Evolutionary conservation across 37 sponge, comb jelly and placozoan species (phyloP).

Genomic region (Chondrosia reniformis): DNA sequence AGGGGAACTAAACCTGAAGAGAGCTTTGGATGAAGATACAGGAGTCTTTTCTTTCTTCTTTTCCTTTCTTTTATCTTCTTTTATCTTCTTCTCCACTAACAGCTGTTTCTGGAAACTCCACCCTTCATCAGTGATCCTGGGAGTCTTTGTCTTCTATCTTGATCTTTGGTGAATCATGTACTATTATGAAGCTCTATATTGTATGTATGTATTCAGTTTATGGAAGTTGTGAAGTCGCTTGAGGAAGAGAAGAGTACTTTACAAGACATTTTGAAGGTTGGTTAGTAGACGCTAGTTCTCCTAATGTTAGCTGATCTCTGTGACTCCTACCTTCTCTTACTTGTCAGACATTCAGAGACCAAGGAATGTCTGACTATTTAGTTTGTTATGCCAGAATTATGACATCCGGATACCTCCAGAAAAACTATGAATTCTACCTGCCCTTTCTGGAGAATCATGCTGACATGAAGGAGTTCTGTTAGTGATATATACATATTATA

Average conservation of each 20-base stretch:
- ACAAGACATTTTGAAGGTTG: constrained; percentile 48
- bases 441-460: constrained; percentile 78
- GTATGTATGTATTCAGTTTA: constrained; percentile 43
- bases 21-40: too few species aligned
- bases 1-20: too few species aligned
- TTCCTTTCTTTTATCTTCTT: too few species aligned
- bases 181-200: too few species aligned
- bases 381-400: constrained; percentile 91
- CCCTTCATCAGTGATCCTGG: too few species aligned
- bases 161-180: too few species aligned
- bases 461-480: constrained; percentile 85
- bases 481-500: too few species aligned
- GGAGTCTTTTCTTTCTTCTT: too few species aligned
- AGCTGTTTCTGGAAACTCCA: too few species aligned
- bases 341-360: constrained; percentile 74
- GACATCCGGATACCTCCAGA: constrained; percentile 81
- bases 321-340: neutral
- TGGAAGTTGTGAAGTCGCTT: constrained; percentile 60
- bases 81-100: too few species aligned
- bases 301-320: neutral
- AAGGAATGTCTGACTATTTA: constrained; percentile 77
- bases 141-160: too few species aligned
- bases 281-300: neutral
- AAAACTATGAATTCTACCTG: constrained; percentile 81
- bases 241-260: constrained; percentile 31